Base-by-base conservation (phyloP, 2,113 vertebrate species). In the Acanthisitta chloris region DNA sequence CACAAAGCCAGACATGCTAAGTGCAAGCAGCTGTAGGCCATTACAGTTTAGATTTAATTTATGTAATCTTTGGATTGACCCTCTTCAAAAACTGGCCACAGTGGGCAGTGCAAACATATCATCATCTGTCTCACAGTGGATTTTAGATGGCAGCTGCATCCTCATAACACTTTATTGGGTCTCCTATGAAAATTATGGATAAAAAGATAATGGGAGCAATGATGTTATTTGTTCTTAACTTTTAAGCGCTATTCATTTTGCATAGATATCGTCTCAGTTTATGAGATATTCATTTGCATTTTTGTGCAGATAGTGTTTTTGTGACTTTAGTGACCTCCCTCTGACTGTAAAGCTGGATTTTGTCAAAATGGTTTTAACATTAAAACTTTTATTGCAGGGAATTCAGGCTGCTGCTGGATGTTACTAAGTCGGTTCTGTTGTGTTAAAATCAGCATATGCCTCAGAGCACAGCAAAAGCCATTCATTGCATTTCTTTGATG, bases 171-270 rank as follows among this genome's bases (percentile, higher is more conserved):
- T 97, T 93, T 86, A 78, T 94, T 94, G 16, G 78, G 58, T 92
- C 94, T 97, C 58, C 80, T 88, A 23, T 96, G 67, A 96, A 97
- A 97, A 76, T 96, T 94, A 71, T 8, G 4, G 57, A 57, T 95
- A 93, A 91, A 83, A 94, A 90, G 83, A 91, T 94, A 96, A 90
- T 55, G 34, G 72, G 52, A 97, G 42, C 62, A 49, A 88, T 95
- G 36, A 58, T 92, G 88, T 88, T 94, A 95, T 57, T 96, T 81
- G 87, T 94, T 93, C 70, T 89, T 91, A 71, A 89, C 40, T 92
- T 92, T 72, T 95, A 96, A 96, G 76, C 93, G 80, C 70, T 95
- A 31, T 92, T 97, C 92, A 54, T 96, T 96, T 96, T 81, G 78
- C 65, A 81, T 82, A 89, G 46, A 84, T 94, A 69, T 19, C 15